Evolutionary conservation across 2,797 vertebrate species (phyloP).

Genomic region (Chrosomus eos): DNA sequence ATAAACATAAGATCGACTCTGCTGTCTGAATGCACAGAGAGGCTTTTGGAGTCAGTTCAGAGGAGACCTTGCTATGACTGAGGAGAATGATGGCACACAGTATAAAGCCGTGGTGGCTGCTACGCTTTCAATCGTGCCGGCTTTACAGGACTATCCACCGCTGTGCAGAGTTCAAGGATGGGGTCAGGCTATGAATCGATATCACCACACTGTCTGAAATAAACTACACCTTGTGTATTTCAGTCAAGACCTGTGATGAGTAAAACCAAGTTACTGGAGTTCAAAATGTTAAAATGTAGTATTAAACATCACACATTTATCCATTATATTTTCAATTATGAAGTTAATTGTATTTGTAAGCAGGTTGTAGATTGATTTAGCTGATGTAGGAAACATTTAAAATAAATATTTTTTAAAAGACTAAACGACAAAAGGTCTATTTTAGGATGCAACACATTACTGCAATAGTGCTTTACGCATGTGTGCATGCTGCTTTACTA

Average conservation of each 20-base stretch:
- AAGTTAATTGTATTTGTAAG: background rate
- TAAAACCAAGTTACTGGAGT: background rate
- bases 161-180: constrained; percentile 54
- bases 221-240: constrained; percentile 43
- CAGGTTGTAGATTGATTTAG: background rate
- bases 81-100: constrained; percentile 52
- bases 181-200: constrained; percentile 54
- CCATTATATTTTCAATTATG: background rate
- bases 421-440: background rate
- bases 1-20: constrained; percentile 49
- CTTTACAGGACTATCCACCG: constrained; percentile 50
- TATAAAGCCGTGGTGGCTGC: constrained; percentile 47
- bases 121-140: constrained; percentile 44
- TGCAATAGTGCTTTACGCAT: background rate
- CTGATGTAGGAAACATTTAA: background rate
- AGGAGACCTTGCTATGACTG: constrained; percentile 55
- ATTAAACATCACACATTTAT: background rate
- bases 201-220: constrained; percentile 39
- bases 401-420: background rate
- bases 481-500: no score
- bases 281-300: background rate
- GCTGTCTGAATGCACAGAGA: constrained; percentile 37
- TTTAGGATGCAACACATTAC: background rate
- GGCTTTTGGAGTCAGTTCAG: constrained; percentile 50
- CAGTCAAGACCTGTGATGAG: constrained; percentile 6